Percentiles rank a stretch among this genome's conserved stretches.
Evolutionary conservation across 2,113 vertebrate genomes (phyloP).

Genomic region (Typhlomys cinereus): DNA sequence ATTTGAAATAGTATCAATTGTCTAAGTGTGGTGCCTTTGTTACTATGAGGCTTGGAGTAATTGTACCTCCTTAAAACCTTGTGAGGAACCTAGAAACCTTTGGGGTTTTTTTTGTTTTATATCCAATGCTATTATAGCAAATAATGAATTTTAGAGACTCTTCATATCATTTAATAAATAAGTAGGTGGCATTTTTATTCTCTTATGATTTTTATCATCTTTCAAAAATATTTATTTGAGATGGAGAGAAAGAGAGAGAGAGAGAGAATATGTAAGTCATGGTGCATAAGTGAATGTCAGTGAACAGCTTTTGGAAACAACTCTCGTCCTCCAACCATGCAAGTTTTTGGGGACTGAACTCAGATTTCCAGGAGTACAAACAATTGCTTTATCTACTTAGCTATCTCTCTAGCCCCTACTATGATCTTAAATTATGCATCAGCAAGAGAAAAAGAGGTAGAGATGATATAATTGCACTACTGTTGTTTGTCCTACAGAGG

Average conservation of each 20-base stretch:
- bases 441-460: not conserved
- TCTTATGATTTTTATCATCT: not conserved
- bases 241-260: no score
- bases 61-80: not conserved
- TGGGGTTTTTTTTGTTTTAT: no score
- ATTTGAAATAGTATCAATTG: not conserved
- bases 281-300: no score
- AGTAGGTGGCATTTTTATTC: not conserved
- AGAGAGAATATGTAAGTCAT: no score
- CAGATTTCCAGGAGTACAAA: no score
- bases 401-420: not conserved
- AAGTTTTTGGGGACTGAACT: no score
- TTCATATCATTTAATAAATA: not conserved
- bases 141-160: not conserved
- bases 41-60: not conserved
- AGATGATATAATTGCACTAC: not conserved
- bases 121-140: conserved; percentile 23
- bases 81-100: not conserved
- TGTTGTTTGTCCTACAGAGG: conserved; percentile 1
- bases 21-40: not conserved
- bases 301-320: no score
- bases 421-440: not conserved
- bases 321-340: no score
- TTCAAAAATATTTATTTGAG: no score
- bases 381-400: no score